Base-by-base conservation (phyloP, 1,140 invertebrate species). In the Piezodorus guildinii region DNA sequence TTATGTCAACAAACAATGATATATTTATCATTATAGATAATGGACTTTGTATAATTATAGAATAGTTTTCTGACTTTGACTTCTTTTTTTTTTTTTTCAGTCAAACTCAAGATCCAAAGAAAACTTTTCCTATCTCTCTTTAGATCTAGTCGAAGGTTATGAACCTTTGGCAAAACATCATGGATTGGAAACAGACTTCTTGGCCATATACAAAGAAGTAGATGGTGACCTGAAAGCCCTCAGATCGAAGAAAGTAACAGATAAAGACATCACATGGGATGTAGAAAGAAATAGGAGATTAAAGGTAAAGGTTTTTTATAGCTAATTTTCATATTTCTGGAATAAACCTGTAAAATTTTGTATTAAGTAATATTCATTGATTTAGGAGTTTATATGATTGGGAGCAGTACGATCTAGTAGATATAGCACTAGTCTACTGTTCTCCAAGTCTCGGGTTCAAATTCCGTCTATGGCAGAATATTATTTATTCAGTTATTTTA, bases 201-300 rank as follows among this genome's bases (percentile, higher is more conserved):
- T 74, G 3, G 60, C 70, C 66, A 71, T 71, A n/a, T 75, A 74
- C 63, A 66, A 70, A 46, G 68, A 70, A 15, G 72, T 62, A 2
- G 69, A 72, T 1, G 74, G 74, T 5, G 73, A 75, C 56, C 69
- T 73, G 19, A 75, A 75, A 49, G 72, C 71, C 45, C 65, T 76
- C 14, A 71, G 75, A 8, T 69, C 66, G 14, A 67, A 70, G 1
- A 71, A 69, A 64, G 68, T 74, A n/a, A 56, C 68, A 15, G 68
- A 69, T 9, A 66, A 67, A 25, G 63, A 68, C 16, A 67, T 72
- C 3, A 76, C 75, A 0, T 77, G 75, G 75, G 75, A 77, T 43
- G 66, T 75, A 6, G 71, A 74, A 16, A 70, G 75, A 12, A 77
- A 77, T 44, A 72, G 68, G 44, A 66, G 69, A 8, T 60, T 77